Percentiles rank a stretch among this genome's conserved stretches.
phyloP scores from a whole-genome alignment of 2,888 invertebrate species.

The Caenorhabditis sp. region DNA sequence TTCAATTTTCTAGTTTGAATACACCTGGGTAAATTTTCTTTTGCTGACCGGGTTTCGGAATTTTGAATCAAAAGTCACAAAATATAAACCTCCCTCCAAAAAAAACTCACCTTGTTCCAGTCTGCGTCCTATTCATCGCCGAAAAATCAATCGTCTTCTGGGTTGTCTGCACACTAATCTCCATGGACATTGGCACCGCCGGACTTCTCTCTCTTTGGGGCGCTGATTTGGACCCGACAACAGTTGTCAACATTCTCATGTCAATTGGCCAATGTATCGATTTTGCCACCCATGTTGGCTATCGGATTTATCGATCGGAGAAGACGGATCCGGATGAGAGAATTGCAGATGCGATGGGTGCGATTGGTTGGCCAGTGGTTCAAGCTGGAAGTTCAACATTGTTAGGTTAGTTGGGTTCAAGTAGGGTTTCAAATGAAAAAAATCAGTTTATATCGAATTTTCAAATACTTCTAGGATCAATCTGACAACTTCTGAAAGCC shows the following conservation, averaged over 20 bases:
- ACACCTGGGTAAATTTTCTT: too few relatives aligned
- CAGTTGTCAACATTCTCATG: conserved; percentile 71
- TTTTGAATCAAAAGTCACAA: too few relatives aligned
- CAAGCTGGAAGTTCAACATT: conserved; percentile 69
- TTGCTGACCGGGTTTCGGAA: too few relatives aligned
- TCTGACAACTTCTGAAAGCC: too few relatives aligned
- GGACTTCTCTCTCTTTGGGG: conserved; percentile 70
- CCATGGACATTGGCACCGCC: conserved; percentile 66
- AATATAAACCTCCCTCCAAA: too few relatives aligned
- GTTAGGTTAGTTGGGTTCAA: conserved; percentile 34
- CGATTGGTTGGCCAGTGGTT: conserved; percentile 71
- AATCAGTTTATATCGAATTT: too few relatives aligned
- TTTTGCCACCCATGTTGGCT: conserved; percentile 70
- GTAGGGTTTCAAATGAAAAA: neutral
- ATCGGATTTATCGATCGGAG: conserved; percentile 62
- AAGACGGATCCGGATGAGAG: conserved; percentile 46
- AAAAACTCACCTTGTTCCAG: conserved; percentile 41
- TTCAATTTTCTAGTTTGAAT: too few relatives aligned
- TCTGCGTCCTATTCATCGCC: conserved; percentile 69
- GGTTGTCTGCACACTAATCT: conserved; percentile 69
- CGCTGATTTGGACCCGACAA: conserved; percentile 69
- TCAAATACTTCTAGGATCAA: too few relatives aligned
- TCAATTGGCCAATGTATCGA: conserved; percentile 70
- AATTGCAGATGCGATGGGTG: conserved; percentile 66
- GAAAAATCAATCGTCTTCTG: conserved; percentile 69